phyloP scores from a whole-genome alignment of 92 coral and sea anemone genomes.

The Montipora capitata region DNA sequence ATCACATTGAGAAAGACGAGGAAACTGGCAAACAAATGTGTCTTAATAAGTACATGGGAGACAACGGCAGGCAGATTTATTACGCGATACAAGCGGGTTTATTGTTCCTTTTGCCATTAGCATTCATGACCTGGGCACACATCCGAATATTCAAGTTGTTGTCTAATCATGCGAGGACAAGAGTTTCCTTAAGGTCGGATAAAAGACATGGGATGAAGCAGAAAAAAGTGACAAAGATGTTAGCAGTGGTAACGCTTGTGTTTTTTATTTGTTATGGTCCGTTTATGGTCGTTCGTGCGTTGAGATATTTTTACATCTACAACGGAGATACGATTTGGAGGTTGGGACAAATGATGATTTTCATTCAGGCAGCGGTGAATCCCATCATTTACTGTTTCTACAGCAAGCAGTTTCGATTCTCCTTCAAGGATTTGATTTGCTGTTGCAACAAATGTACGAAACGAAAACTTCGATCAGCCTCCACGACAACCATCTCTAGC shows the following conservation, averaged over 20 bases:
- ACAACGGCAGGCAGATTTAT: constrained; percentile 84
- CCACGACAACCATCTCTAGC: constrained; percentile 15
- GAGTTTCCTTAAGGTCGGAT: constrained; percentile 46
- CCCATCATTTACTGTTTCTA: constrained; percentile 90
- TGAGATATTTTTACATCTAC: constrained; percentile 82
- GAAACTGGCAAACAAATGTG: constrained; percentile 63
- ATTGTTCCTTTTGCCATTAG: constrained; percentile 77
- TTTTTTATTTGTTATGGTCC: constrained; percentile 85
- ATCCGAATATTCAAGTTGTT: constrained; percentile 72
- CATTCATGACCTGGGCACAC: constrained; percentile 85
- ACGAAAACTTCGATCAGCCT: constrained; percentile 16
- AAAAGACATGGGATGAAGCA: constrained; percentile 44
- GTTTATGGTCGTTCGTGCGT: constrained; percentile 74
- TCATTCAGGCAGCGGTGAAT: constrained; percentile 88
- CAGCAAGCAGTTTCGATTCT: constrained; percentile 81
- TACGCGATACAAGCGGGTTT: constrained; percentile 86
- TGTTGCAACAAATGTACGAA: constrained; percentile 56
- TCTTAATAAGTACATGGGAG: constrained; percentile 85
- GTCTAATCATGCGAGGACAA: constrained; percentile 45
- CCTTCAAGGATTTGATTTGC: constrained; percentile 73
- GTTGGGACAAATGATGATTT: constrained; percentile 80
- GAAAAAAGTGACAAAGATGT: constrained; percentile 84
- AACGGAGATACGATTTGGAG: constrained; percentile 77
- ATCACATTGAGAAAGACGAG: constrained; percentile 62
- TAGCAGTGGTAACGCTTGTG: constrained; percentile 78